Evolutionary conservation across 2,113 vertebrate genomes (phyloP).

Genomic region (Calonectris borealis): DNA sequence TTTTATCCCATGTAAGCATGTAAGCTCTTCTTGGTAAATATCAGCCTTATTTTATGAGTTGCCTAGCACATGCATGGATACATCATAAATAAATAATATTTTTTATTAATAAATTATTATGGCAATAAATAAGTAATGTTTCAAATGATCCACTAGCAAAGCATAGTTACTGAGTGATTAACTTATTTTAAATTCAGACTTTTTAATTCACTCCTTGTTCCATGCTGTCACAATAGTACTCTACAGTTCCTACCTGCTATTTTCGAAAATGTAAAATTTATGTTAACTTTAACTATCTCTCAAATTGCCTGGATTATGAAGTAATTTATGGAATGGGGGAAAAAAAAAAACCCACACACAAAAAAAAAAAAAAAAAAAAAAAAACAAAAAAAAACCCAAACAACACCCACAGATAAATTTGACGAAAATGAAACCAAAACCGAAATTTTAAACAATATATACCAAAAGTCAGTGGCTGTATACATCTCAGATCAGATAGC

Average conservation of each 20-base stretch:
- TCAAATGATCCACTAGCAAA: constrained; percentile 19
- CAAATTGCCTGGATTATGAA: neutral
- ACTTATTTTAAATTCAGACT: constrained; percentile 18
- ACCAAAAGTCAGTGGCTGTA: neutral
- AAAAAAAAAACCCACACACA: too few relatives aligned
- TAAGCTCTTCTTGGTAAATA: neutral
- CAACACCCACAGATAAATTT: neutral
- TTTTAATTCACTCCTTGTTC: neutral
- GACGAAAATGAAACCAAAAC: neutral
- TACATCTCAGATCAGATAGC: neutral
- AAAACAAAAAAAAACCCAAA: neutral
- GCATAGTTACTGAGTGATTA: neutral
- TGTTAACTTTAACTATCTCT: neutral
- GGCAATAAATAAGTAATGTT: constrained; percentile 34
- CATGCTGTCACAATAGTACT: neutral
- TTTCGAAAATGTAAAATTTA: neutral
- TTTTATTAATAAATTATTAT: constrained; percentile 46
- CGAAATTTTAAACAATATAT: neutral
- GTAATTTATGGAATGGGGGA: neutral
- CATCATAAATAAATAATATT: constrained; percentile 40
- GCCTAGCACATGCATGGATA: neutral
- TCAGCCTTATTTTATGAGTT: neutral
- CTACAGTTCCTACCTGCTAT: neutral
- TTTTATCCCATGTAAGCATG: neutral
- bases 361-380: too few relatives aligned